Conservation (phyloP, 2,113 vertebrate species). For the Muntiacus reevesi region DNA sequence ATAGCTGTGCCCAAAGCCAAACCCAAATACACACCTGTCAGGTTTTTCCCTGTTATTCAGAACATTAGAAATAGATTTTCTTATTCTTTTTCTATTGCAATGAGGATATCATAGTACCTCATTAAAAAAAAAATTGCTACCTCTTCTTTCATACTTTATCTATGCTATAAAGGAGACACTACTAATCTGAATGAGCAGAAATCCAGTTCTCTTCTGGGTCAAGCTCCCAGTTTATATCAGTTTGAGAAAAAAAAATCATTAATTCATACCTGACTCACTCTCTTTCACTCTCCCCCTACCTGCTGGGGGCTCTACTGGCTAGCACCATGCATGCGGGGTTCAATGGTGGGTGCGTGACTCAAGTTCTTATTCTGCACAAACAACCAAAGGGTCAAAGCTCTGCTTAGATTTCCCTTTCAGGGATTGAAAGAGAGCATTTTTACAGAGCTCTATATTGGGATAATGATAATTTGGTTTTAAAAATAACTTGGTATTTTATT, state of each 20-base stretch:
- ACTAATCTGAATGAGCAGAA: not conserved
- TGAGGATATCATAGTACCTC: not conserved
- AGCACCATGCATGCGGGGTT: not conserved
- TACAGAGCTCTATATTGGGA: not conserved
- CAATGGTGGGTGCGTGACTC: not conserved
- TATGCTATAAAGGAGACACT: not conserved
- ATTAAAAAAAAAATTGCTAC: not conserved
- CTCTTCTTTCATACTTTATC: not conserved
- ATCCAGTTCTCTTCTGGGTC: not conserved
- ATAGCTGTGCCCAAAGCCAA: not conserved
- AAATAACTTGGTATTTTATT: not conserved
- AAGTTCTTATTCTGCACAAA: not conserved
- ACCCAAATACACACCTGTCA: not conserved
- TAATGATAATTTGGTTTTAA: not conserved
- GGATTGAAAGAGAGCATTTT: not conserved
- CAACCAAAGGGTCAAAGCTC: not conserved
- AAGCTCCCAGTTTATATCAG: not conserved
- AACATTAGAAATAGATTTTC: not conserved
- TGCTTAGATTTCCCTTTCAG: not conserved
- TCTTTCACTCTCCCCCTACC: not conserved
- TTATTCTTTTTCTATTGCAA: not conserved
- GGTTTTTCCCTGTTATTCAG: not conserved
- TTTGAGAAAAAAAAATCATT: not conserved
- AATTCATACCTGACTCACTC: not conserved
- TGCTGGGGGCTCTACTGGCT: not conserved